Percentiles rank a stretch among this genome's conserved stretches.
Conservation (phyloP, 1,140 invertebrate species). For the Neomicropteryx cornuta region DNA sequence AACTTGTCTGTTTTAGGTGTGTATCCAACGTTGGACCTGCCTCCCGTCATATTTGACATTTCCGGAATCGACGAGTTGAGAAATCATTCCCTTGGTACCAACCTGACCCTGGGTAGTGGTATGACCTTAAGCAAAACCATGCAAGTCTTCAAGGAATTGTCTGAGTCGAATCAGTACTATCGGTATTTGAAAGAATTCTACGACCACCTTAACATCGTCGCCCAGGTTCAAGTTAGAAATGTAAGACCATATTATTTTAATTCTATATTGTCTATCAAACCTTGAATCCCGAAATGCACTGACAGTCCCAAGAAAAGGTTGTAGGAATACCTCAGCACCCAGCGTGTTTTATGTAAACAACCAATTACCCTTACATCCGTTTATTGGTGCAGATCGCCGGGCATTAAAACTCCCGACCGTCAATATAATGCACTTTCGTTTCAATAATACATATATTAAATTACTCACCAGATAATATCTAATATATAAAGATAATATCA, state of each 20-base stretch:
- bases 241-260: constrained; percentile 25
- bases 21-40: too few relatives aligned
- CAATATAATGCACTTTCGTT: too few relatives aligned
- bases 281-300: not conserved
- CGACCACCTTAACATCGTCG: constrained; percentile 43
- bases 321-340: too few relatives aligned
- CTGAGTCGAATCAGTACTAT: constrained; percentile 24
- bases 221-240: constrained; percentile 49
- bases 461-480: too few relatives aligned
- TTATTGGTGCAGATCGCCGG: too few relatives aligned
- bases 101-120: constrained; percentile 49
- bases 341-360: too few relatives aligned
- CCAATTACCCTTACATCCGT: too few relatives aligned
- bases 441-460: too few relatives aligned
- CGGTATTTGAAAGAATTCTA: constrained; percentile 24
- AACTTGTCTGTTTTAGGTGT: too few relatives aligned
- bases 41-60: constrained; percentile 50
- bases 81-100: too few relatives aligned
- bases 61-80: constrained; percentile 50
- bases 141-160: constrained; percentile 42
- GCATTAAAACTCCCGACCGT: too few relatives aligned
- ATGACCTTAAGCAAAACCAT: constrained; percentile 49
- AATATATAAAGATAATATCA: too few relatives aligned
- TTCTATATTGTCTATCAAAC: not conserved
- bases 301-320: constrained; percentile 6